Evolutionary conservation across 2,888 invertebrate genomes (phyloP).

Genomic region (Heteromurus nitidus): DNA sequence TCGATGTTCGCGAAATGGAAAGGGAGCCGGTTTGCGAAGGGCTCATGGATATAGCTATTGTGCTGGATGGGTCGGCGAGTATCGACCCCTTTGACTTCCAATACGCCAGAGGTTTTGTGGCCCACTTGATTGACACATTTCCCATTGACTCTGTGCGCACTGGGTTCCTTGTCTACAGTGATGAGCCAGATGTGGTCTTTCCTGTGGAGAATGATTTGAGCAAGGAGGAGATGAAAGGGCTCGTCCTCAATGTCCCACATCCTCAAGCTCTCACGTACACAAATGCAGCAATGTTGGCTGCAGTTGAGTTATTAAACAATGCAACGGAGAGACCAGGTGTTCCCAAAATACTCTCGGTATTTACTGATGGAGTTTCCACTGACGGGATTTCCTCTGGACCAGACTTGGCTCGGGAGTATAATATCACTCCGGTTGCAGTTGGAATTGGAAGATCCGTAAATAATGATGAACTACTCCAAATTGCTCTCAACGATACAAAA

Average conservation of each 20-base stretch:
- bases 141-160: background rate
- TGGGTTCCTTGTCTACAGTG: slow-evolving; percentile 30
- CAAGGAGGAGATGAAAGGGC: slow-evolving; percentile 14
- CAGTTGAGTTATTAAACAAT: slow-evolving; percentile 25
- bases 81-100: background rate
- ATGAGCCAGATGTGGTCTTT: background rate
- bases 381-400: slow-evolving; percentile 4
- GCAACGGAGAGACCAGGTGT: slow-evolving; percentile 22
- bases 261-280: slow-evolving; percentile 40
- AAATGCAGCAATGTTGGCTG: slow-evolving; percentile 26
- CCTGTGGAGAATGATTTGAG: slow-evolving; percentile 19
- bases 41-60: slow-evolving; percentile 46
- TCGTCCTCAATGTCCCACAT: background rate
- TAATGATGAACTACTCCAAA: slow-evolving; percentile 28
- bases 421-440: slow-evolving; percentile 52
- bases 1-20: background rate
- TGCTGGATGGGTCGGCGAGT: slow-evolving; percentile 55
- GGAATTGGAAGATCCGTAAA: slow-evolving; percentile 54
- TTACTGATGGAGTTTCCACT: slow-evolving; percentile 56
- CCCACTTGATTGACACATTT: slow-evolving; percentile 7
- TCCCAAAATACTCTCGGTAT: slow-evolving; percentile 47
- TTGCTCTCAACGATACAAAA: slow-evolving; percentile 24
- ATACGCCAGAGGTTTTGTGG: background rate
- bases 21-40: slow-evolving; percentile 16
- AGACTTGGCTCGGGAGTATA: background rate